phyloP scores from a whole-genome alignment of 2,888 invertebrate species.

The Vesta saturnalis region DNA sequence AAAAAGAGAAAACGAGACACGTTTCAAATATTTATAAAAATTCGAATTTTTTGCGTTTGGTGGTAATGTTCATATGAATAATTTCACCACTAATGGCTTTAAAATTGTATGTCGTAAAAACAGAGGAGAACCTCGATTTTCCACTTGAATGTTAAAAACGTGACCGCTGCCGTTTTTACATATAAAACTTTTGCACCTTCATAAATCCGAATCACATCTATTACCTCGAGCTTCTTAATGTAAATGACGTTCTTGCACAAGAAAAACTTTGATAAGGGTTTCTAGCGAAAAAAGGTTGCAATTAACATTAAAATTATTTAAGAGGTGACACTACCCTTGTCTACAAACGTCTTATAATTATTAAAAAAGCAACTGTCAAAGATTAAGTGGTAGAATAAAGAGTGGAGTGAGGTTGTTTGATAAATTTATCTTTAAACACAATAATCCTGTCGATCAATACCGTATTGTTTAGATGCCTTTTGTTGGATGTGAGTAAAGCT shows the following conservation, averaged over 20 bases:
- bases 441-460: slow-evolving; percentile 12
- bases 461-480: slow-evolving; percentile 17
- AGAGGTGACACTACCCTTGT: neutral
- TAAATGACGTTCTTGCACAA: too few species aligned
- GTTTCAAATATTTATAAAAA: neutral
- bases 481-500: slow-evolving; percentile 22
- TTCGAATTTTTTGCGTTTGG: slow-evolving; percentile 7
- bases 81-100: slow-evolving; percentile 31
- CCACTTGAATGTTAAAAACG: slow-evolving; percentile 33
- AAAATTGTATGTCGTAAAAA: slow-evolving; percentile 34
- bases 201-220: neutral
- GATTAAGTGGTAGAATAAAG: neutral
- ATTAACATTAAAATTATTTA: neutral
- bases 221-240: neutral
- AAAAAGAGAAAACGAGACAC: neutral
- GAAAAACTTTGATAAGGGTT: neutral
- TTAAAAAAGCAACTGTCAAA: too few species aligned
- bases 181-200: neutral
- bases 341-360: too few species aligned
- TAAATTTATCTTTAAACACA: slow-evolving; percentile 9
- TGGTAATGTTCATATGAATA: slow-evolving; percentile 22
- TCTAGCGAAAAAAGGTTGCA: neutral
- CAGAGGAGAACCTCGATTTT: slow-evolving; percentile 22
- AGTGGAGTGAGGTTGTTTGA: neutral
- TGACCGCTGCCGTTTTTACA: slow-evolving; percentile 15